Conservation (phyloP, 2,888 invertebrate genomes). For the Linyphia triangularis region DNA sequence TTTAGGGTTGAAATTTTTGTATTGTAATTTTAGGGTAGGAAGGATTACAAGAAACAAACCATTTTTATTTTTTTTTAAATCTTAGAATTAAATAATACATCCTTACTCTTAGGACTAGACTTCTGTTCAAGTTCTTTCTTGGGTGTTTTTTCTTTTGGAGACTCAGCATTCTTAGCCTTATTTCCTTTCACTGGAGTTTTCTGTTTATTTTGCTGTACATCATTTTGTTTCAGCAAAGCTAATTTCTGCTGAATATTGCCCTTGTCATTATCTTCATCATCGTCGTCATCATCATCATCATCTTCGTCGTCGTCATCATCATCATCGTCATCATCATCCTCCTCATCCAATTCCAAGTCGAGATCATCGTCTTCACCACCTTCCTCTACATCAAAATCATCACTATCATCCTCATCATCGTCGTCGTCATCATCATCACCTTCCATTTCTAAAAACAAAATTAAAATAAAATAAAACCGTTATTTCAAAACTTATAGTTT, state of each 20-base stretch:
- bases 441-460: conserved; percentile 82
- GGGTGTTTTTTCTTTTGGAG: neutral
- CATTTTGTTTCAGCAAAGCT: neutral
- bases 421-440: conserved; percentile 81
- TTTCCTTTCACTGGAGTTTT: conserved; percentile 22
- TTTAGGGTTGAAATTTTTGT: too few species aligned
- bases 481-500: neutral
- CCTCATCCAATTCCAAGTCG: conserved; percentile 73
- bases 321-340: conserved; percentile 36
- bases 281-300: conserved; percentile 34
- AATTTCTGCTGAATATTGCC: conserved; percentile 17
- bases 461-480: neutral
- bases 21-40: too few species aligned
- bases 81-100: neutral
- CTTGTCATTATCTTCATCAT: neutral
- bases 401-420: conserved; percentile 76
- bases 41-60: too few species aligned
- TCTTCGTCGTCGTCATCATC: conserved; percentile 59
- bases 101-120: neutral
- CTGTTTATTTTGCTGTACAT: neutral
- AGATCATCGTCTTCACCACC: conserved; percentile 83
- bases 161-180: neutral
- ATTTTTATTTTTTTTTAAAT: too few species aligned
- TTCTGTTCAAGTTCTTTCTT: neutral
- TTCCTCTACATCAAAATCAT: conserved; percentile 81